phyloP scores from a whole-genome alignment of 2,113 vertebrate species.

The Atractosteus spatula region DNA sequence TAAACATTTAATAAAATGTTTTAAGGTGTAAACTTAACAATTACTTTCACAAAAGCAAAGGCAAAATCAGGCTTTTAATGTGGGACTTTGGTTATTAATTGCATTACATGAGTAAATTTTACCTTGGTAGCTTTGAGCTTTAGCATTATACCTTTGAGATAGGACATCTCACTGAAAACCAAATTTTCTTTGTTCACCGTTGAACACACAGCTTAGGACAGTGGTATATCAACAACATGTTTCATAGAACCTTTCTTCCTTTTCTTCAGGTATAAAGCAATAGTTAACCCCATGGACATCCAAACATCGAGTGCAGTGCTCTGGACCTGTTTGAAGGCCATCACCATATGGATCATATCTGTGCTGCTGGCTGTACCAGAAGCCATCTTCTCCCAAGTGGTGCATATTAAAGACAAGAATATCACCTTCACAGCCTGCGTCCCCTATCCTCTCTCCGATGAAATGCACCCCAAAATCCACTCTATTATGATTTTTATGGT shows the following conservation, averaged over 20 bases:
- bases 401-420: constrained; percentile 70
- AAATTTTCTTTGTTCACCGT: no score
- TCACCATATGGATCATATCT: constrained; percentile 84
- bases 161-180: no score
- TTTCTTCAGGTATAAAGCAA: constrained; percentile 84
- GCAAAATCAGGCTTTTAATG: no score
- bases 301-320: constrained; percentile 81
- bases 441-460: constrained; percentile 82
- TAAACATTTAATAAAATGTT: no score
- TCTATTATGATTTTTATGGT: constrained; percentile 89
- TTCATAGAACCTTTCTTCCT: constrained; percentile 5
- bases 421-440: constrained; percentile 83
- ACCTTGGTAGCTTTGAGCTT: no score
- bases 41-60: no score
- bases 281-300: constrained; percentile 96
- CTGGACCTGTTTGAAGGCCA: constrained; percentile 82
- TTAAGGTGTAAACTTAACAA: no score
- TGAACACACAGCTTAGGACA: no score
- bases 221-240: no score
- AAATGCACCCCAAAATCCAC: constrained; percentile 88
- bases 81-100: no score
- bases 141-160: no score
- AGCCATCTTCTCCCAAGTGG: constrained; percentile 85
- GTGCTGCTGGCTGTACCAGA: constrained; percentile 83
- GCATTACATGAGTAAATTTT: no score